Conservation (phyloP, 2,797 vertebrate genomes). For the Chelonia mydas region DNA sequence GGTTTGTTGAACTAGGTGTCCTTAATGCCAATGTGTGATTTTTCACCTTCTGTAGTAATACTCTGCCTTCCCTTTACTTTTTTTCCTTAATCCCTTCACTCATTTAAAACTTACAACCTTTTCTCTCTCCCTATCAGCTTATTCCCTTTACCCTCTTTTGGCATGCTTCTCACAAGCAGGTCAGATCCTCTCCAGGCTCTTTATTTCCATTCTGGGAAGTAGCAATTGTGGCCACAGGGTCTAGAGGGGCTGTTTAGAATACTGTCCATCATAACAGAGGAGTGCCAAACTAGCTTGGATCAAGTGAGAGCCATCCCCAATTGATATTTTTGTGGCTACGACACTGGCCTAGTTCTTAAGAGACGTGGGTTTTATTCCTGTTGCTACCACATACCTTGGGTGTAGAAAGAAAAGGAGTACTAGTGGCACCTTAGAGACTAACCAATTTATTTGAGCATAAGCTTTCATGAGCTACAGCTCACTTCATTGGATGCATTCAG, state of each 20-base stretch:
- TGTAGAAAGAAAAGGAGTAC: neutral
- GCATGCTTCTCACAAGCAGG: neutral
- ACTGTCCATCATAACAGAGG: neutral
- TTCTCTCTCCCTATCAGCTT: slow-evolving; percentile 1
- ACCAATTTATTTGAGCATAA: no score
- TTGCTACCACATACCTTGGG: neutral
- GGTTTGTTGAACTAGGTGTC: neutral
- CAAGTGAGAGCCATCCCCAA: neutral
- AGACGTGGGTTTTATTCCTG: neutral
- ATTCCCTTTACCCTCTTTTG: neutral
- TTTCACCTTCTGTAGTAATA: neutral
- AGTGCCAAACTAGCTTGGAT: neutral
- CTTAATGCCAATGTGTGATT: neutral
- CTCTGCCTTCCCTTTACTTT: neutral
- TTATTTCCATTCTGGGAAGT: neutral
- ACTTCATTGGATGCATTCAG: no score
- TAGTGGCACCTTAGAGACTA: no score
- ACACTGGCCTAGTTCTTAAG: neutral
- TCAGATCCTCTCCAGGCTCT: neutral
- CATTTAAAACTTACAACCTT: neutral
- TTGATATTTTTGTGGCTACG: neutral
- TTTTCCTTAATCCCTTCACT: neutral
- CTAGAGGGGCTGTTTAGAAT: neutral
- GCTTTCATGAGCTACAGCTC: no score
- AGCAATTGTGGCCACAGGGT: slow-evolving; percentile 9